Evolutionary conservation across 2,113 vertebrate species (phyloP).

Genomic region (Chinchilla lanigera): DNA sequence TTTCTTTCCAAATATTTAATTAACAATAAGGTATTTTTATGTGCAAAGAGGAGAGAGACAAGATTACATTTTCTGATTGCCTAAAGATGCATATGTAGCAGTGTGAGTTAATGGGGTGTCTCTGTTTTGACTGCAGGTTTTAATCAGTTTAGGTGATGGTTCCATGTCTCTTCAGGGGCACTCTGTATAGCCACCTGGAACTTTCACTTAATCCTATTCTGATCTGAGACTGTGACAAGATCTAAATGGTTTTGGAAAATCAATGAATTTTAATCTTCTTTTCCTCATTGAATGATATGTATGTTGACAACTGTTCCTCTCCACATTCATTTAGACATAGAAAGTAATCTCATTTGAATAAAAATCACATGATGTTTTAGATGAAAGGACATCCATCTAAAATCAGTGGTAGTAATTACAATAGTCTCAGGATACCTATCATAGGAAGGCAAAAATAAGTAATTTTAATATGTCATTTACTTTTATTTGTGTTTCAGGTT

Average conservation of each 20-base stretch:
- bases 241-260: neutral
- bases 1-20: neutral
- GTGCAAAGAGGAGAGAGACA: neutral
- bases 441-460: neutral
- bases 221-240: neutral
- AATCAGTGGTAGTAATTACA: neutral
- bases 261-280: neutral
- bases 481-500: neutral
- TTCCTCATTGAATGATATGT: neutral
- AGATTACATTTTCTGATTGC: neutral
- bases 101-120: neutral
- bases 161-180: neutral
- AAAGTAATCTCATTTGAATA: neutral
- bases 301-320: neutral
- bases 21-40: conserved; percentile 2
- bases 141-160: neutral
- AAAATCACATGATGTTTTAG: neutral
- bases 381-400: neutral
- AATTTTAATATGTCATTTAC: neutral
- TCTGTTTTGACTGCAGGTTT: neutral
- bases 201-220: neutral
- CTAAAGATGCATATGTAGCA: neutral
- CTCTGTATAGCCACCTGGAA: neutral
- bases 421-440: neutral
- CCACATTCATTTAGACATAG: neutral